Percentiles rank a stretch among this genome's conserved stretches.
Conservation (phyloP, 2,797 vertebrate species). For the Xenopus petersii region DNA sequence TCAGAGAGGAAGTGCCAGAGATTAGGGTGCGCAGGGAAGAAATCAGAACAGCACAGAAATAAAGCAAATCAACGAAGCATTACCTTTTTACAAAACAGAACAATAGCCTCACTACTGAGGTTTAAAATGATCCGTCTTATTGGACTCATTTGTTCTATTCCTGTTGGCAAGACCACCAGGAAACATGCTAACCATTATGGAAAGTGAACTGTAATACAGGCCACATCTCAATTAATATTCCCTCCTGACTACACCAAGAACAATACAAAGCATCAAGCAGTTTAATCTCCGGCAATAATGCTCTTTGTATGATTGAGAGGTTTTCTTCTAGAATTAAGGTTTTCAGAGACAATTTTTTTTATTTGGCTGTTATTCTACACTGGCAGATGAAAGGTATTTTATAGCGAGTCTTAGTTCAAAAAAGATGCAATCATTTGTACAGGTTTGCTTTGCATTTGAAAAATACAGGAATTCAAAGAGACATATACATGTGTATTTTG, state of each 20-base stretch:
- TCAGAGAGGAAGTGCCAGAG: constrained; percentile 75
- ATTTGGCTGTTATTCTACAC: constrained; percentile 64
- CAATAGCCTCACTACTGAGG: constrained; percentile 87
- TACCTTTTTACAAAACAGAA: constrained; percentile 88
- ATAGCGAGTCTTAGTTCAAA: constrained; percentile 13
- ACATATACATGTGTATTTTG: too few species aligned
- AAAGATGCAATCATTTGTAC: background rate
- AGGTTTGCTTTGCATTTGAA: background rate
- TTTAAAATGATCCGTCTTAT: constrained; percentile 83
- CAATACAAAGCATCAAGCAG: constrained; percentile 89
- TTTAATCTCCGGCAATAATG: constrained; percentile 94
- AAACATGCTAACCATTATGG: constrained; percentile 82
- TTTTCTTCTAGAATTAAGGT: constrained; percentile 66
- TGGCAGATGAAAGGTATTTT: constrained; percentile 29
- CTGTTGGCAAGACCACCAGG: constrained; percentile 92
- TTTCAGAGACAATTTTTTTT: constrained; percentile 68
- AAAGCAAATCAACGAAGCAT: constrained; percentile 97
- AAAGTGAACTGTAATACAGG: constrained; percentile 82
- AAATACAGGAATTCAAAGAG: too few species aligned
- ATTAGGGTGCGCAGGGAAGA: constrained; percentile 69
- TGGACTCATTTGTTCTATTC: constrained; percentile 79
- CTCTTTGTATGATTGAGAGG: constrained; percentile 73
- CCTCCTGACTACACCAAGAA: constrained; percentile 82
- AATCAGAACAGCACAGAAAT: constrained; percentile 71
- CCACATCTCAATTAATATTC: constrained; percentile 93